A percentile compares a stretch with the other conserved stretches of the same genome.
Conservation (phyloP, 2,888 invertebrate species). For the Nipponacmea schrenckii region DNA sequence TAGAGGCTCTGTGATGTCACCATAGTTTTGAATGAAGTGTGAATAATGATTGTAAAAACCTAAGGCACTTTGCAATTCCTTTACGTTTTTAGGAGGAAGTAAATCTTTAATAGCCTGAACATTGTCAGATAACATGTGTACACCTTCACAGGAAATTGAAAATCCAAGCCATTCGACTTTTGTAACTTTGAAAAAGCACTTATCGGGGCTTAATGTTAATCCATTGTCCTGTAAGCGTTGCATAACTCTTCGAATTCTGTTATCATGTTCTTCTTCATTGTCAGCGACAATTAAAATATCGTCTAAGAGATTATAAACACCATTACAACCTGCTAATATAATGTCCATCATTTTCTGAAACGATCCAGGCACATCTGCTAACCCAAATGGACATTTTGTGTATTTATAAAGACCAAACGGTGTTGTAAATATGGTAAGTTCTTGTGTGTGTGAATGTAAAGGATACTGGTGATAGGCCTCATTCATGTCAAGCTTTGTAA, state of each 20-base stretch:
- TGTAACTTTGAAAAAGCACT: no score
- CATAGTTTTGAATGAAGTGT: no score
- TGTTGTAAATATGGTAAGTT: not conserved
- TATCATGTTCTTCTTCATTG: not conserved
- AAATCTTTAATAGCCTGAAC: no score
- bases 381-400: not conserved
- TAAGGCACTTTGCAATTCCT: not conserved
- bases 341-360: no score
- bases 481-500: not conserved
- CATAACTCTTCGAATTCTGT: not conserved
- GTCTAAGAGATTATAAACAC: not conserved
- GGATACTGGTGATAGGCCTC: no score
- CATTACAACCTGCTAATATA: not conserved
- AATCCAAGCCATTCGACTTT: no score
- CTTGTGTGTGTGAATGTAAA: not conserved
- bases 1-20: no score
- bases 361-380: not conserved
- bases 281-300: not conserved
- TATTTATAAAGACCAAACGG: not conserved
- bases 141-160: no score
- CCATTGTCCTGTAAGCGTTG: no score
- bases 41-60: no score
- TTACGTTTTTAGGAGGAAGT: not conserved
- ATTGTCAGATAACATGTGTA: no score
- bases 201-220: no score